These are phyloP conservation scores for Hirundo rustica DNA, from an alignment of 2,797 vertebrate species.

Conservation along the genomic window DNA sequence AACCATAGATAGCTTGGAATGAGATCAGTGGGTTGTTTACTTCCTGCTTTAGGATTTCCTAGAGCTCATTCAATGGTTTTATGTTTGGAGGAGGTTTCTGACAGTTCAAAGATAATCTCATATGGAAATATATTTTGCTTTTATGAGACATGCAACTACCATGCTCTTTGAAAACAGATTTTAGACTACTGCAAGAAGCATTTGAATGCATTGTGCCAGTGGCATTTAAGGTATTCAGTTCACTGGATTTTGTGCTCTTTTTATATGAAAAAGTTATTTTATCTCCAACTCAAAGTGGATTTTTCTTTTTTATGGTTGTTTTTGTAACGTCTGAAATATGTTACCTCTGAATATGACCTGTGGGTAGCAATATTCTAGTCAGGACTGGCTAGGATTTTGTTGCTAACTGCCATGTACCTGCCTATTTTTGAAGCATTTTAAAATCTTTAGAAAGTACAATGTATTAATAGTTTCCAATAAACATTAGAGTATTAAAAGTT, in stretches of 20 bases:
- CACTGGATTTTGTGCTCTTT: not conserved
- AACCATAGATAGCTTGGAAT: not conserved
- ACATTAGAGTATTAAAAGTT: not conserved
- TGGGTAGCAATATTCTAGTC: not conserved
- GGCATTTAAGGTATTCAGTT: conserved; percentile 8
- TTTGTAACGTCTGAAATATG: not conserved
- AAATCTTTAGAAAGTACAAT: not conserved
- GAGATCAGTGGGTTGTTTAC: not conserved
- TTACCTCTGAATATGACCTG: not conserved
- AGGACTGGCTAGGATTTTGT: not conserved
- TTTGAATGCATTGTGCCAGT: not conserved
- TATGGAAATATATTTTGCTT: conserved; percentile 17
- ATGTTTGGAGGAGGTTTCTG: not conserved
- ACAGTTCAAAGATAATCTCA: not conserved
- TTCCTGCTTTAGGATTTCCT: conserved; percentile 1
- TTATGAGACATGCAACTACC: not conserved
- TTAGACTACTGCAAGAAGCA: not conserved
- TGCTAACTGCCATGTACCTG: not conserved
- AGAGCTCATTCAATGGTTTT: not conserved
- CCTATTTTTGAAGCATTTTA: not conserved
- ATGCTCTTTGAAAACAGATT: conserved; percentile 2
- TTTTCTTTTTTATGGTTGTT: conserved; percentile 18
- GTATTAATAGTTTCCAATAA: not conserved
- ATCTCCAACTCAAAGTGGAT: not conserved
- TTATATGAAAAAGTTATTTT: not conserved